A percentile compares a stretch with the other conserved stretches of the same genome.
phyloP scores from a whole-genome alignment of 2,888 invertebrate genomes.

The Diploptera punctata region DNA sequence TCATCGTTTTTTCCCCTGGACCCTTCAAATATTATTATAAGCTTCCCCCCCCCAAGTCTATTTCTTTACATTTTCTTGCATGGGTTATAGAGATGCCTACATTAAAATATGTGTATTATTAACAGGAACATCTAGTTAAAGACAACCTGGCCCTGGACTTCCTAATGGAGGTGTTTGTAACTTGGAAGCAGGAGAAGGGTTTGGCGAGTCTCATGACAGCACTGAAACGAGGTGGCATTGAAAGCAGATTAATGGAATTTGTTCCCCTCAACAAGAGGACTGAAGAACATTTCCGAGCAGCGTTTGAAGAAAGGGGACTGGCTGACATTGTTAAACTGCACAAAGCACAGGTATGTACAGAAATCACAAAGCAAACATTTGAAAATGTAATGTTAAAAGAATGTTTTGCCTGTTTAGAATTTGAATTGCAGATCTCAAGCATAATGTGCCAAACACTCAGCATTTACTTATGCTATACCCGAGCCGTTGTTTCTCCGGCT shows the following conservation, averaged over 20 bases:
- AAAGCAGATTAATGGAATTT: slow-evolving; percentile 84
- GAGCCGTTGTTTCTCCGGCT: too few relatives aligned
- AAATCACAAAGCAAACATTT: too few relatives aligned
- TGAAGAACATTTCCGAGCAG: slow-evolving; percentile 82
- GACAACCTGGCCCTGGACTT: slow-evolving; percentile 95
- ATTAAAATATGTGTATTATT: slow-evolving; percentile 39
- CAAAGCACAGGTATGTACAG: slow-evolving; percentile 60
- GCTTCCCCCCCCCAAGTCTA: too few relatives aligned
- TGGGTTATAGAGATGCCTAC: too few relatives aligned
- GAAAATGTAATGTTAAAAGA: too few relatives aligned
- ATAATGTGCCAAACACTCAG: too few relatives aligned
- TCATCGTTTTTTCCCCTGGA: too few relatives aligned
- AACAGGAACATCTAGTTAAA: slow-evolving; percentile 87
- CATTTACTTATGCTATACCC: too few relatives aligned
- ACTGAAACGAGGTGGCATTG: slow-evolving; percentile 85
- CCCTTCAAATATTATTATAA: too few relatives aligned
- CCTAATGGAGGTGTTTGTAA: slow-evolving; percentile 89
- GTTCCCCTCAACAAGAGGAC: slow-evolving; percentile 93
- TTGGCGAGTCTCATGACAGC: slow-evolving; percentile 83
- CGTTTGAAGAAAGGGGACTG: slow-evolving; percentile 81
- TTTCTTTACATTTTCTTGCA: too few relatives aligned
- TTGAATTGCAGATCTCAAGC: too few relatives aligned
- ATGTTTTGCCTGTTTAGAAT: too few relatives aligned
- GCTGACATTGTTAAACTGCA: slow-evolving; percentile 72
- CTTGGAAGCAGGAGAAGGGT: slow-evolving; percentile 92